Conservation (phyloP, 35 echinoderm and acorn worm genomes). For the Ophiothrix spiculata region DNA sequence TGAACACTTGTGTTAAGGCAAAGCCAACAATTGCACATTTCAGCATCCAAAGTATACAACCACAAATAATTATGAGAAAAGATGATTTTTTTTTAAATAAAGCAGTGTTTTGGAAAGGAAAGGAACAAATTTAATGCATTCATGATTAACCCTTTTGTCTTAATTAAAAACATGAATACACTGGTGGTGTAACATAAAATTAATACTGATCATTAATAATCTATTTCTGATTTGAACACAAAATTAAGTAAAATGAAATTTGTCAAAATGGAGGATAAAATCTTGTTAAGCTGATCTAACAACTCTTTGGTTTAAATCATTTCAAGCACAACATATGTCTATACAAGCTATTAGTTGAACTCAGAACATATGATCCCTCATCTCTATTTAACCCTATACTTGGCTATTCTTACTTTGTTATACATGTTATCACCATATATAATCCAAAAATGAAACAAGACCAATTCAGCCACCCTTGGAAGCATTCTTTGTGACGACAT, state of each 20-base stretch:
- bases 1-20: too few species aligned
- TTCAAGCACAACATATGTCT: neutral
- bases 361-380: neutral
- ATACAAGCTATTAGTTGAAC: neutral
- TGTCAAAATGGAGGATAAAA: neutral
- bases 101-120: too few species aligned
- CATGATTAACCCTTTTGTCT: neutral
- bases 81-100: too few species aligned
- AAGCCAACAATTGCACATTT: too few species aligned
- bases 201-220: neutral
- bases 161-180: neutral
- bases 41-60: too few species aligned
- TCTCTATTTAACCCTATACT: constrained; percentile 2
- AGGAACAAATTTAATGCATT: too few species aligned
- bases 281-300: neutral
- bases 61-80: too few species aligned
- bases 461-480: neutral
- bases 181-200: neutral
- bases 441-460: too few species aligned
- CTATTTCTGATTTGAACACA: neutral
- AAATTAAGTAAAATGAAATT: neutral
- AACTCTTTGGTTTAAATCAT: constrained; percentile 3
- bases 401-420: too few species aligned
- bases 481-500: neutral
- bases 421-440: too few species aligned